A percentile compares a stretch with the other conserved stretches of the same genome.
phyloP scores from a whole-genome alignment of 2,888 invertebrate genomes.

The Didymodactylos carnosus region DNA sequence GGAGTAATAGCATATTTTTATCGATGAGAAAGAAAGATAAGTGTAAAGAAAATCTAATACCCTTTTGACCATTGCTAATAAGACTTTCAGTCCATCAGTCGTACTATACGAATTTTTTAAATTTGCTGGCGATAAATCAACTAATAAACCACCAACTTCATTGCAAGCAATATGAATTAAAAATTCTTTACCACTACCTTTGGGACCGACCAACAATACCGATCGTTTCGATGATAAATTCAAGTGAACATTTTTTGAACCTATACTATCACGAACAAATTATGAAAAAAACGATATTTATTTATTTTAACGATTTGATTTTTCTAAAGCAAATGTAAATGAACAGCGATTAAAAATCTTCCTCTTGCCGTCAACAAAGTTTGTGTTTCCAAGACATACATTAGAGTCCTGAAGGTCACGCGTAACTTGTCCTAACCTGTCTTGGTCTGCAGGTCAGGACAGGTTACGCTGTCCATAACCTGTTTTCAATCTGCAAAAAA shows the following conservation, averaged over 20 bases:
- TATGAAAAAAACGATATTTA: neutral
- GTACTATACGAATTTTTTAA: neutral
- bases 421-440: too few relatives aligned
- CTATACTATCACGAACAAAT: neutral
- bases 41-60: neutral
- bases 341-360: too few relatives aligned
- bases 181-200: neutral
- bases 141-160: neutral
- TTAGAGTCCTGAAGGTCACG: too few relatives aligned
- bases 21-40: neutral
- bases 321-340: too few relatives aligned
- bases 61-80: neutral
- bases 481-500: too few relatives aligned
- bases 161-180: neutral
- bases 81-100: neutral
- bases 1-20: neutral
- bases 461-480: too few relatives aligned
- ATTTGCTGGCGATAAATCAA: neutral
- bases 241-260: neutral
- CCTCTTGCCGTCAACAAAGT: too few relatives aligned
- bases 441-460: too few relatives aligned
- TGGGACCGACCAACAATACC: neutral
- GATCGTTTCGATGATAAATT: neutral
- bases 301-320: neutral
- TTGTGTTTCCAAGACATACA: too few relatives aligned